These are phyloP conservation scores for Plebejus anna DNA, from an alignment of 2,888 invertebrate genomes.

Conservation along the genomic window DNA sequence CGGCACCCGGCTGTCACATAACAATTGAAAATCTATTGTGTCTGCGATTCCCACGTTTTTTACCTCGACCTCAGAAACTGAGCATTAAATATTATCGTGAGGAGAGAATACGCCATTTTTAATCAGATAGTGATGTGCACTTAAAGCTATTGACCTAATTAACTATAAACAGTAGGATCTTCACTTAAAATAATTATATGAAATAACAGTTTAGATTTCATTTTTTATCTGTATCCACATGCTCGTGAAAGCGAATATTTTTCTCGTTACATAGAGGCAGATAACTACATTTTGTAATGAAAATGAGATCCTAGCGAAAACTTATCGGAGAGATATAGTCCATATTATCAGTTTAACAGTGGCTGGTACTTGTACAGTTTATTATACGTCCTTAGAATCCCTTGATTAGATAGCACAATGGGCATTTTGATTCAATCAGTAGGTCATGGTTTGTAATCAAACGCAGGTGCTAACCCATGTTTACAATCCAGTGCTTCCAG, in stretches of 20 bases:
- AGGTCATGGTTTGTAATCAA: constrained; percentile 15
- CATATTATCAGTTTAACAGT: neutral
- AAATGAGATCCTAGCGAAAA: neutral
- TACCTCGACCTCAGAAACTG: too few species aligned
- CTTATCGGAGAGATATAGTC: neutral
- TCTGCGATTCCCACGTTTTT: too few species aligned
- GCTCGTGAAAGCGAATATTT: neutral
- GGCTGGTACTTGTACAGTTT: neutral
- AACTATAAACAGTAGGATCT: neutral
- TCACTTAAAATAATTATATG: neutral
- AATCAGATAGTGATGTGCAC: constrained; percentile 5
- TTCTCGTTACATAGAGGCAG: neutral
- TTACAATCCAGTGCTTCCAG: too few species aligned
- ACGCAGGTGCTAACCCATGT: neutral
- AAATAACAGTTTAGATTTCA: neutral
- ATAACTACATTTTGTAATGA: neutral
- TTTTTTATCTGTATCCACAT: neutral
- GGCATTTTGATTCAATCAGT: neutral
- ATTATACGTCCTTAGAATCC: neutral
- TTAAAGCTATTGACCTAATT: neutral
- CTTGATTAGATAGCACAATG: neutral
- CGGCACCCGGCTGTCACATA: too few species aligned
- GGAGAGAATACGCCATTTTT: constrained; percentile 5
- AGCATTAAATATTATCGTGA: constrained; percentile 30
- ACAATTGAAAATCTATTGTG: too few species aligned